Percentiles rank a stretch among this genome's conserved stretches.
Evolutionary conservation across 2,888 invertebrate genomes (phyloP).

Genomic region (Temnothorax ravouxi): DNA sequence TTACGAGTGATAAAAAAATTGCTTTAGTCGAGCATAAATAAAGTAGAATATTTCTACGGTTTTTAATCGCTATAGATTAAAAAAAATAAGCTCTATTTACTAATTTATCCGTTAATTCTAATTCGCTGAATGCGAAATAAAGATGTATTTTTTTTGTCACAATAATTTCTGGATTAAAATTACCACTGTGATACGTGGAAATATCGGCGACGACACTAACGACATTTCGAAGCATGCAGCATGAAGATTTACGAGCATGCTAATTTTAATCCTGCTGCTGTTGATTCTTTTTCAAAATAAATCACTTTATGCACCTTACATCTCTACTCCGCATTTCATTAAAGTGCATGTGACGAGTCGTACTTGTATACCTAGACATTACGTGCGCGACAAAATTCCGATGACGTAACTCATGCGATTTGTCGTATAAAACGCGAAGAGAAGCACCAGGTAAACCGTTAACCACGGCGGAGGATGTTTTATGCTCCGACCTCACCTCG

Average conservation of each 20-base stretch:
- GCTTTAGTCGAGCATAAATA: neutral
- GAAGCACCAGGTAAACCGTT: conserved; percentile 42
- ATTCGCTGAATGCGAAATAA: neutral
- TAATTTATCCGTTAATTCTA: neutral
- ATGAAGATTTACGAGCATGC: conserved; percentile 6
- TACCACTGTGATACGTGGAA: neutral
- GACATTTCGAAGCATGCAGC: neutral
- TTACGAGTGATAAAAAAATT: conserved; percentile 24
- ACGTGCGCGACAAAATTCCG: conserved; percentile 5
- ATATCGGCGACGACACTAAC: neutral
- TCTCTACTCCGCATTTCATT: conserved; percentile 1
- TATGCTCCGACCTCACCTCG: conserved; percentile 32
- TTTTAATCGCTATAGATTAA: neutral
- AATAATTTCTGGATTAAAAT: conserved; percentile 2
- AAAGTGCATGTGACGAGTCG: neutral
- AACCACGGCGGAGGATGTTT: conserved; percentile 35
- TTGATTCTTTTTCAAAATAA: neutral
- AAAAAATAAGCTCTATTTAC: neutral
- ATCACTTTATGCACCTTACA: neutral
- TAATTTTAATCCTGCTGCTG: neutral
- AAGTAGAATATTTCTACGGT: neutral
- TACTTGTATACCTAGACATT: neutral
- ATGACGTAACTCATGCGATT: conserved; percentile 40
- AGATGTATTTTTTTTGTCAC: neutral
- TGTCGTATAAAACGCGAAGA: conserved; percentile 6